These are phyloP conservation scores for Plectus sambesii DNA, from an alignment of 1,140 invertebrate species.

Conservation along the genomic window DNA sequence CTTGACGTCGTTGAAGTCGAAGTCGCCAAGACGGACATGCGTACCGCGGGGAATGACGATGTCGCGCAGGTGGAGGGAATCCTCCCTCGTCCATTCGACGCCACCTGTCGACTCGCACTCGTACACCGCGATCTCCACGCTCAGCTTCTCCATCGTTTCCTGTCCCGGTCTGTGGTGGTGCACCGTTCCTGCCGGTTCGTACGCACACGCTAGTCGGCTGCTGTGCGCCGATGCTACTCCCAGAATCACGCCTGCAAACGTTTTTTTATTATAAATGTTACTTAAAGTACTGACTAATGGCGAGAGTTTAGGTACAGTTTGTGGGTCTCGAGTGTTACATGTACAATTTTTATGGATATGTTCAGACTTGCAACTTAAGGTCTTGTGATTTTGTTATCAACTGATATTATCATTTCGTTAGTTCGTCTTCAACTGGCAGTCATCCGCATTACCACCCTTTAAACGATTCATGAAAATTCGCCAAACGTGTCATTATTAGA, in stretches of 20 bases:
- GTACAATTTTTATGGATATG: constrained; percentile 3
- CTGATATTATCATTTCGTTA: background rate
- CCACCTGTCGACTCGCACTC: constrained; percentile 96
- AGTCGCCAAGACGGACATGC: constrained; percentile 8
- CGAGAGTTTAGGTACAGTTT: constrained; percentile 21
- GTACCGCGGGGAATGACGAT: constrained; percentile 47
- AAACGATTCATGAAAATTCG: too few species aligned
- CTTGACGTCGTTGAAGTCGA: constrained; percentile 6
- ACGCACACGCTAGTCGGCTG: constrained; percentile 87
- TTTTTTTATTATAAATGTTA: background rate
- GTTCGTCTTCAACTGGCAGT: too few species aligned
- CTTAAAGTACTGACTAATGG: constrained; percentile 7
- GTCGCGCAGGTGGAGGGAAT: constrained; percentile 54
- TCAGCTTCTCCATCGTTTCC: constrained; percentile 49
- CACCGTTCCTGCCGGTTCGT: constrained; percentile 56
- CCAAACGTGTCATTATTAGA: too few species aligned
- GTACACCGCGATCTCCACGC: constrained; percentile 82
- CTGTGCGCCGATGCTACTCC: constrained; percentile 69
- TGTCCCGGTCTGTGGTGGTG: constrained; percentile 7
- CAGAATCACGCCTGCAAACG: constrained; percentile 26
- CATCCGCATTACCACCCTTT: too few species aligned
- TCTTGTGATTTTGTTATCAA: background rate
- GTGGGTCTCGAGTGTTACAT: constrained; percentile 25
- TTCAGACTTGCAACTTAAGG: constrained; percentile 1
- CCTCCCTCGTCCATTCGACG: constrained; percentile 96